These are phyloP conservation scores for Tenthredo livida DNA, from an alignment of 2,888 invertebrate species.

Conservation along the genomic window DNA sequence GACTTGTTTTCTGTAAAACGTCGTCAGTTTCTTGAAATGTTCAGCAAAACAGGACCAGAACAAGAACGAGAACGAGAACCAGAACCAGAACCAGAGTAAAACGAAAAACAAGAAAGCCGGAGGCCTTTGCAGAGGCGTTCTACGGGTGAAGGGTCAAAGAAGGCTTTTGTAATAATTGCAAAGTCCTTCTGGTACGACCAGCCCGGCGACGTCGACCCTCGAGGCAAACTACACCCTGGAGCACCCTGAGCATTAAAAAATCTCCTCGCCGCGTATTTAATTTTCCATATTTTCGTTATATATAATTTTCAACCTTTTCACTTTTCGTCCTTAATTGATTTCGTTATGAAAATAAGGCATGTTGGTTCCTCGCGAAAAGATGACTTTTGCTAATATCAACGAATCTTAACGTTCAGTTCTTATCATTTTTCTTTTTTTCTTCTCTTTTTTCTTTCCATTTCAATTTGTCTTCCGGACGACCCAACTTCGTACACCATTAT, in stretches of 20 bases:
- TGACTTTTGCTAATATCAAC: background rate
- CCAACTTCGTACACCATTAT: background rate
- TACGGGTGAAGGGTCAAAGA: conserved; percentile 16
- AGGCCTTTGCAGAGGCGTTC: background rate
- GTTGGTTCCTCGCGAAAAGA: no score
- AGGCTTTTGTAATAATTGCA: conserved; percentile 41
- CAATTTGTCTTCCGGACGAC: no score
- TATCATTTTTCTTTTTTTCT: background rate
- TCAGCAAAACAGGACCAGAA: background rate
- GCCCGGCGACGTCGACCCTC: conserved; percentile 7
- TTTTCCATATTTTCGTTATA: background rate
- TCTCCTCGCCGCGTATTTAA: background rate
- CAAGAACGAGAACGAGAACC: background rate
- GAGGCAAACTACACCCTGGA: conserved; percentile 8
- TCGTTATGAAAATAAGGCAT: background rate
- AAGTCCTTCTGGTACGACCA: background rate
- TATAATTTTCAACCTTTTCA: background rate
- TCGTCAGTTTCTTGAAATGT: conserved; percentile 3
- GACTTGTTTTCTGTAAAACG: no score
- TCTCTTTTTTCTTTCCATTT: background rate
- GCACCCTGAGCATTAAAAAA: background rate
- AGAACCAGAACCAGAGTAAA: background rate
- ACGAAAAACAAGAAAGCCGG: background rate
- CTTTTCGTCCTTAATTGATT: background rate
- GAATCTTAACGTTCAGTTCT: background rate